These are phyloP conservation scores for Ganaspis brasiliensis DNA, from an alignment of 2,888 invertebrate species.

Conservation along the genomic window DNA sequence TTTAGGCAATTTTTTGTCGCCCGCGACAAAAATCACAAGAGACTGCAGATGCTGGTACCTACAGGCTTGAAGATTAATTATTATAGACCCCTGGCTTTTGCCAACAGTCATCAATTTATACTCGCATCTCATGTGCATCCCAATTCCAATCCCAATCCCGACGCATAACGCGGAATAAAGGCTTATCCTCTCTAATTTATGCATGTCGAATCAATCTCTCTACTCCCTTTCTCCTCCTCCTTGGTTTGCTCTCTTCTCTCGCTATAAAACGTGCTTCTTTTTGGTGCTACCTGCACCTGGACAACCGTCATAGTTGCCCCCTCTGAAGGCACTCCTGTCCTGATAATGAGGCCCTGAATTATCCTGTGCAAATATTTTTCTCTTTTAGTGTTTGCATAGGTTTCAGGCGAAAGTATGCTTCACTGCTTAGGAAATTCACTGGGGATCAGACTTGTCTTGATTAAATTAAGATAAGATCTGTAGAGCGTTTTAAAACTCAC, in stretches of 20 bases:
- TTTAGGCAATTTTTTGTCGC: conserved; percentile 33
- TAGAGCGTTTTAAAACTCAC: background rate
- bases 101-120: conserved; percentile 80
- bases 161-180: conserved; percentile 73
- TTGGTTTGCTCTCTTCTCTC: conserved; percentile 46
- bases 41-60: conserved; percentile 56
- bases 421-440: conserved; percentile 10
- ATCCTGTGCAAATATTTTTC: conserved; percentile 81
- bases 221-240: conserved; percentile 62
- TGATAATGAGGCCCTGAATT: conserved; percentile 78
- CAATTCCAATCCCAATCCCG: conserved; percentile 73
- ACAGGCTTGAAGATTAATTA: conserved; percentile 79
- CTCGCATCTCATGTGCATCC: conserved; percentile 68
- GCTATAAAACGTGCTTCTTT: conserved; percentile 45
- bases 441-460: background rate
- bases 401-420: conserved; percentile 52
- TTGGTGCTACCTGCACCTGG: conserved; percentile 74
- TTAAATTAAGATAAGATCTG: conserved; percentile 16
- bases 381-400: conserved; percentile 78
- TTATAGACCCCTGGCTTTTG: conserved; percentile 79
- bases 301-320: conserved; percentile 68
- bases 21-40: conserved; percentile 10
- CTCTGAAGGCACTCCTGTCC: conserved; percentile 63
- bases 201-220: conserved; percentile 80
- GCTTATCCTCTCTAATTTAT: conserved; percentile 80